phyloP scores from a whole-genome alignment of 1,140 invertebrate genomes.

The Vanessa atalanta region DNA sequence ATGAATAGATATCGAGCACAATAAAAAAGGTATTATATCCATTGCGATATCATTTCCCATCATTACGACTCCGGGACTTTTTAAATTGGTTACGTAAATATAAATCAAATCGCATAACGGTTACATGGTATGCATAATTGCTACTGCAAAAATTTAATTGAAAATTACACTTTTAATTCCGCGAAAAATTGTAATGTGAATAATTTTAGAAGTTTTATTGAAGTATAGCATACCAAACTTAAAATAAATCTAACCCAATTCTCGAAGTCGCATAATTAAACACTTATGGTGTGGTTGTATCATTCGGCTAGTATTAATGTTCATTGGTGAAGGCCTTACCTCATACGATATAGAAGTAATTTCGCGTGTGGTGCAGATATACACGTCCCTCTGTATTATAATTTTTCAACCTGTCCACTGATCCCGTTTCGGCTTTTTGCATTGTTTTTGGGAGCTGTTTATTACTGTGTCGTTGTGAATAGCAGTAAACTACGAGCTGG shows the following conservation, averaged over 20 bases:
- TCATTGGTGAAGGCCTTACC: neutral
- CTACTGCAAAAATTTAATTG: no score
- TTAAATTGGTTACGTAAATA: slow-evolving; percentile 42
- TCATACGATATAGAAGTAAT: neutral
- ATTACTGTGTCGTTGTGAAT: slow-evolving; percentile 29
- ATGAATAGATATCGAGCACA: slow-evolving; percentile 5
- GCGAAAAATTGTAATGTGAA: neutral
- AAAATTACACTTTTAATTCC: no score
- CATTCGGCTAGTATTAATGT: slow-evolving; percentile 14
- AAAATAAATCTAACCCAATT: slow-evolving; percentile 19
- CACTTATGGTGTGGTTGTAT: slow-evolving; percentile 50
- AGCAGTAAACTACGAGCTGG: slow-evolving; percentile 2
- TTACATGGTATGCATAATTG: no score
- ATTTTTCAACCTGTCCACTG: slow-evolving; percentile 44
- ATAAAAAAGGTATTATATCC: neutral
- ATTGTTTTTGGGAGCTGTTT: slow-evolving; percentile 41
- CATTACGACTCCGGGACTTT: neutral
- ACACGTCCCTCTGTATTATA: slow-evolving; percentile 38
- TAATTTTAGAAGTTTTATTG: neutral
- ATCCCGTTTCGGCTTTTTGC: slow-evolving; percentile 33
- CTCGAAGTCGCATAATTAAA: slow-evolving; percentile 55
- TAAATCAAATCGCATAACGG: slow-evolving; percentile 46
- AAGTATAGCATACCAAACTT: neutral
- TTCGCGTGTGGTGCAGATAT: neutral
- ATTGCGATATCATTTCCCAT: neutral